phyloP scores from a whole-genome alignment of 2,113 vertebrate species.

The Pyrgilauda ruficollis region DNA sequence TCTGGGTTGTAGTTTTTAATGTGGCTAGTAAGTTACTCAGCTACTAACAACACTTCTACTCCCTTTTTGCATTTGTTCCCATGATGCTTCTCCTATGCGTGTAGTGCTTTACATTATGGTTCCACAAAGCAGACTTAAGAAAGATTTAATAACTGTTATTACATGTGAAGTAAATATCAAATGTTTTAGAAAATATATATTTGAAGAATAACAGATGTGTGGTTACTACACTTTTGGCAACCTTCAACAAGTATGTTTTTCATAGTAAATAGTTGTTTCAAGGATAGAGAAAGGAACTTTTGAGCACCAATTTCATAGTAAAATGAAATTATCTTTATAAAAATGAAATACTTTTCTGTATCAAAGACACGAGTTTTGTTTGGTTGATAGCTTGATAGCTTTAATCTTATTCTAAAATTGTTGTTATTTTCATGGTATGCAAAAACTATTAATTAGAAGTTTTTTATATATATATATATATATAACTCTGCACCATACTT shows the following conservation, averaged over 20 bases:
- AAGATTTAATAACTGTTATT: slow-evolving; percentile 24
- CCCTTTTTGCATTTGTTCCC: background rate
- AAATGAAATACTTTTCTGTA: background rate
- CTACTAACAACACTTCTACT: background rate
- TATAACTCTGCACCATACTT: background rate
- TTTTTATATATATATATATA: background rate
- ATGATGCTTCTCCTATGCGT: background rate
- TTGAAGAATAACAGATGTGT: slow-evolving; percentile 44
- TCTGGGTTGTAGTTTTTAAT: background rate
- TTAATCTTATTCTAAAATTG: background rate
- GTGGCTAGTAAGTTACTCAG: background rate
- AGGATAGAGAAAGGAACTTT: background rate
- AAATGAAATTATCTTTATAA: background rate
- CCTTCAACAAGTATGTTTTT: background rate
- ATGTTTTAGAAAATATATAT: background rate
- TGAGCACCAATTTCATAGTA: background rate
- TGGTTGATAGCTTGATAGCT: background rate
- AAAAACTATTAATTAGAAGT: background rate
- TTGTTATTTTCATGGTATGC: background rate
- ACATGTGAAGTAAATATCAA: slow-evolving; percentile 30
- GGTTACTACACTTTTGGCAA: background rate
- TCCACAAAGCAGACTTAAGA: background rate
- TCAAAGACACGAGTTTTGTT: background rate
- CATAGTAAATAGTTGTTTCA: background rate
- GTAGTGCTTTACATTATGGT: background rate